A percentile compares a stretch with the other conserved stretches of the same genome.
Evolutionary conservation across 1,140 invertebrate genomes (phyloP).

Genomic region (Scaptomyza montana): DNA sequence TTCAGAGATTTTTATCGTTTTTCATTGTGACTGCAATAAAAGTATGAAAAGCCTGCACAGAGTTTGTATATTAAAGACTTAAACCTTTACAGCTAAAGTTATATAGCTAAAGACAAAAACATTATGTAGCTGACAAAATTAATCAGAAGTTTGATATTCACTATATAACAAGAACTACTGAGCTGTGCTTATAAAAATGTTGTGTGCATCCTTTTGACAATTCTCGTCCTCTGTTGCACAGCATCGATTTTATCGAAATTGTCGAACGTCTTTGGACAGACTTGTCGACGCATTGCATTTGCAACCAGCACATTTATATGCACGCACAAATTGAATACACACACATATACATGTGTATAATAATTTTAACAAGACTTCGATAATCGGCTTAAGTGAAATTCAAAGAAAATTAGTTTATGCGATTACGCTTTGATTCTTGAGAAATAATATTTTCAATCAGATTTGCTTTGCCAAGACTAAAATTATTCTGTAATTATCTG

Average conservation of each 20-base stretch:
- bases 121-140: no score
- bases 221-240: slow-evolving; percentile 20
- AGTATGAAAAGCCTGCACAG: no score
- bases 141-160: no score
- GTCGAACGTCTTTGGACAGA: slow-evolving; percentile 6
- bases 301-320: background rate
- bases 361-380: slow-evolving; percentile 4
- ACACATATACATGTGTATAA: background rate
- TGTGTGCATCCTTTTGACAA: slow-evolving; percentile 22
- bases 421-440: background rate
- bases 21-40: no score
- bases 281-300: background rate
- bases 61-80: no score
- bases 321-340: background rate
- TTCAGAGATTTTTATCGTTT: no score
- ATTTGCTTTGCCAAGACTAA: no score
- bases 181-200: slow-evolving; percentile 9
- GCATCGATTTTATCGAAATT: slow-evolving; percentile 20
- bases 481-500: no score
- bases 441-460: background rate
- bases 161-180: no score
- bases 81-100: no score
- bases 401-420: background rate
- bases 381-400: background rate
- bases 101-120: no score